Evolutionary conservation across 1,140 invertebrate genomes (phyloP).

Genomic region (Gryon sp.): DNA sequence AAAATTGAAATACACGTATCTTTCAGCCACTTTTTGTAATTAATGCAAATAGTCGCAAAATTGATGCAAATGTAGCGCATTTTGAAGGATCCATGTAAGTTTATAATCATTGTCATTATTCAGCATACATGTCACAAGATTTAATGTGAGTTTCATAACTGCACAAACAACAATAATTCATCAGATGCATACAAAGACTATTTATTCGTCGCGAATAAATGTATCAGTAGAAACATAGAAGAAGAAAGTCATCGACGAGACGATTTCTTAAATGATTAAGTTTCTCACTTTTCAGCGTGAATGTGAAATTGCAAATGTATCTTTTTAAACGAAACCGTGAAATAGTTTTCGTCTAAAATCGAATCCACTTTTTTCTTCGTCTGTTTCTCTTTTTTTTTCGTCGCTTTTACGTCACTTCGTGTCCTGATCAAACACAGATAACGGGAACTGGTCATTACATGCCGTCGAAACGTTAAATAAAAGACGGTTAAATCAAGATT

Average conservation of each 20-base stretch:
- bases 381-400: too few relatives aligned
- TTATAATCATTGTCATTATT: constrained; percentile 46
- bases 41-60: constrained; percentile 11
- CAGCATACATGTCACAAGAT: constrained; percentile 21
- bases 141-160: constrained; percentile 48
- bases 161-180: constrained; percentile 27
- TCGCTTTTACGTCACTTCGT: neutral
- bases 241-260: constrained; percentile 22
- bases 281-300: too few relatives aligned
- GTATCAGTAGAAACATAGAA: constrained; percentile 25
- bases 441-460: constrained; percentile 4
- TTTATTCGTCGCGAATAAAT: constrained; percentile 26
- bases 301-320: too few relatives aligned
- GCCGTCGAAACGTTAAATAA: constrained; percentile 19
- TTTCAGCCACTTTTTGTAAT: too few relatives aligned
- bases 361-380: neutral
- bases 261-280: neutral
- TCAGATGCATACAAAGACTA: constrained; percentile 28
- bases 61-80: constrained; percentile 1
- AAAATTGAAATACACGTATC: too few relatives aligned
- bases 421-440: constrained; percentile 1
- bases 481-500: constrained; percentile 35
- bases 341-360: neutral
- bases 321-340: neutral
- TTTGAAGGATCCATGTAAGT: constrained; percentile 30